phyloP scores from a whole-genome alignment of 2,888 invertebrate genomes.

The Epiblema foenella region DNA sequence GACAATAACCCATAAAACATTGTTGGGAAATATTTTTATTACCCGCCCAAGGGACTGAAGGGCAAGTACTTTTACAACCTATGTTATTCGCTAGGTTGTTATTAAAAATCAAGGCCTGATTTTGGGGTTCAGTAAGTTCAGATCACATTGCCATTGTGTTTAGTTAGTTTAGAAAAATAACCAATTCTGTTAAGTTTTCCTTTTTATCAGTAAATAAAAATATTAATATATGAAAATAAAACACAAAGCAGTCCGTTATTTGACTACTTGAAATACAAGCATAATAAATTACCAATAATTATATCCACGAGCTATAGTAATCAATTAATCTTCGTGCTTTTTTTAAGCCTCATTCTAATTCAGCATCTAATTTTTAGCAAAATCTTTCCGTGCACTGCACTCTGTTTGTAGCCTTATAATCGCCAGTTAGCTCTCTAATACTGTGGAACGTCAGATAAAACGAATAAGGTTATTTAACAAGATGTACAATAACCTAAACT shows the following conservation, averaged over 20 bases:
- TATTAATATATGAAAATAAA: too few relatives aligned
- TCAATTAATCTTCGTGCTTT: too few relatives aligned
- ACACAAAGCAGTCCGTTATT: neutral
- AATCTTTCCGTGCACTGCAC: neutral
- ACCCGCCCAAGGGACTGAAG: constrained; percentile 29
- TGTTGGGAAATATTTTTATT: constrained; percentile 42
- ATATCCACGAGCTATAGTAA: neutral
- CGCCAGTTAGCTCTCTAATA: neutral
- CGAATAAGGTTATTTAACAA: constrained; percentile 24
- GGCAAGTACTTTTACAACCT: constrained; percentile 29
- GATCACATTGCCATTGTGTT: neutral
- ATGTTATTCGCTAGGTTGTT: constrained; percentile 13
- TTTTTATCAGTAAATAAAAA: too few relatives aligned
- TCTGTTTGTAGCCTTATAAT: neutral
- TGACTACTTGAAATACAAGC: neutral
- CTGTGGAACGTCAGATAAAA: constrained; percentile 6
- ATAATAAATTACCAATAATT: too few relatives aligned
- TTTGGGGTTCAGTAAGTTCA: neutral
- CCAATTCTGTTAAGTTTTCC: neutral
- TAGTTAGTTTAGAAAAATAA: neutral
- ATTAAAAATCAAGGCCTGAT: constrained; percentile 25
- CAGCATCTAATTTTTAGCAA: neutral
- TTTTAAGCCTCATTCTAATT: too few relatives aligned
- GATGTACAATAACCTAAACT: constrained; percentile 31
- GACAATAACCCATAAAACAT: constrained; percentile 41